Base-by-base conservation (phyloP, 1,140 invertebrate species). In the Drosophila watanabei region DNA sequence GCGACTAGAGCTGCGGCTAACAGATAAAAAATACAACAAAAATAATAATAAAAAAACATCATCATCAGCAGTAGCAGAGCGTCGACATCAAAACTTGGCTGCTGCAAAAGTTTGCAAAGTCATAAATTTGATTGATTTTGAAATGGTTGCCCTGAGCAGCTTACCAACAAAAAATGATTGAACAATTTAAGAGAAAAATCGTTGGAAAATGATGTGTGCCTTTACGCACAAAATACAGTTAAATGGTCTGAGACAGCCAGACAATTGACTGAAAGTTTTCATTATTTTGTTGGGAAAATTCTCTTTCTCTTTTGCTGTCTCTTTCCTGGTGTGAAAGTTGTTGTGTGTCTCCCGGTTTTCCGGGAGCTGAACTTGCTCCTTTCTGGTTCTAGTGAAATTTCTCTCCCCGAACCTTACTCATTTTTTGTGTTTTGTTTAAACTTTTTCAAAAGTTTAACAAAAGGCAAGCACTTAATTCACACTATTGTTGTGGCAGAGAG, bases 81-180 rank as follows among this genome's bases (percentile, higher is more conserved):
- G 54, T 39, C 49, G 68, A 71, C 75, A 78, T 43, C 65, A 46
- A 78, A 68, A 78, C 57, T 70, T 30, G 56, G 16, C 75, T 78
- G 16, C 75, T 78, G 75, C 48, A 60, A 78, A 78, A 79, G 58
- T 79, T 79, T 79, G 76, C 76, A 62, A 79, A 79, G 76, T 79
- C 76, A 79, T 79, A 79, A 71, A 79, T 79, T 79, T 79, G 76
- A 79, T 79, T 79, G 76, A 79, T 79, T 79, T 79, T 71, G 65
- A 79, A 79, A 79, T 63, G 76, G 45, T 78, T 54, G 75, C 65
- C 65, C 65, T 77, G 65, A 79, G 76, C 76, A 35, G 76, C 76
- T 79, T 79, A 79, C 8, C 32, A 63, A 69, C 39, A 48, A 46
- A 33, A 57, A 58, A 35, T 52, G n/a, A 71, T 69, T 69, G 64